phyloP scores from a whole-genome alignment of 2,113 vertebrate species.

The Oxyura jamaicensis region DNA sequence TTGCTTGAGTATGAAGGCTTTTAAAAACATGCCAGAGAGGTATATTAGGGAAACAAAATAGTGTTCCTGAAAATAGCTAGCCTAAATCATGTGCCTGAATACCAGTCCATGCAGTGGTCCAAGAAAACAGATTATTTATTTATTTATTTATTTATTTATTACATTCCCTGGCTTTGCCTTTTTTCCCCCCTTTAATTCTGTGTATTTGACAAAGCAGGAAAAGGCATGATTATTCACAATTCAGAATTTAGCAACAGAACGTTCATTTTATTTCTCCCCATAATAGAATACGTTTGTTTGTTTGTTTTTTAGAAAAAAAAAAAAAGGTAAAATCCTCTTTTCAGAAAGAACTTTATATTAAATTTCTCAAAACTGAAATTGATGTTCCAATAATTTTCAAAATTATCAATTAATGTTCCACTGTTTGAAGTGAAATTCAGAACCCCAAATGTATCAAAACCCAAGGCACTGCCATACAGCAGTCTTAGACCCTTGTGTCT shows the following conservation, averaged over 20 bases:
- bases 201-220: not conserved
- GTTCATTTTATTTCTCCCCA: rapidly evolving
- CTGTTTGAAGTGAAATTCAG: not conserved
- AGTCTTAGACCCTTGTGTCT: not conserved
- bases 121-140: not conserved
- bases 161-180: not conserved
- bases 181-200: not conserved
- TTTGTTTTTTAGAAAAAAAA: too few species aligned
- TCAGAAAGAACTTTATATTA: not conserved
- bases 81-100: not conserved
- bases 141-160: not conserved
- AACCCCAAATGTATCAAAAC: not conserved
- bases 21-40: not conserved
- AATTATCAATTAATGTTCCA: not conserved
- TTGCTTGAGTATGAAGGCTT: not conserved
- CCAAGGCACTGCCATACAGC: not conserved
- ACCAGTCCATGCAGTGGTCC: not conserved
- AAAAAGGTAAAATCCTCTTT: not conserved
- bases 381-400: not conserved
- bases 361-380: not conserved
- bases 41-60: not conserved
- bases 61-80: not conserved
- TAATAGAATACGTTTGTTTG: rapidly evolving
- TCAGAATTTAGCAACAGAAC: not conserved
- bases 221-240: not conserved